These are phyloP conservation scores for Strigamia crassipes DNA, from an alignment of 2,888 invertebrate genomes.

Conservation along the genomic window DNA sequence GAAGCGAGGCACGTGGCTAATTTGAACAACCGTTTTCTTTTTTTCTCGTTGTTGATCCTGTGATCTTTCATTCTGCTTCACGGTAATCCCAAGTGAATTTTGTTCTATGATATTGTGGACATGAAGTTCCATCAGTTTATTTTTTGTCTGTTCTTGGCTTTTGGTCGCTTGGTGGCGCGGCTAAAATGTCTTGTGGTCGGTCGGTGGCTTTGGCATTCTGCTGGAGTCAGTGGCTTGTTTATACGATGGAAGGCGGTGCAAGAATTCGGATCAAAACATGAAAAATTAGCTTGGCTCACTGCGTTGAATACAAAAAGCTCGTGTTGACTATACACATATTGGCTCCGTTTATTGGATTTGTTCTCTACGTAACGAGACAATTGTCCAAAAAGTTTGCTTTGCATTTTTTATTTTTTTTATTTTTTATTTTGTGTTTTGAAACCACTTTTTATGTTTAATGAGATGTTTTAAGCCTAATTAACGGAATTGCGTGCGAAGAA, in stretches of 20 bases:
- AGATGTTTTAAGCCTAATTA: neutral
- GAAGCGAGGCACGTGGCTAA: neutral
- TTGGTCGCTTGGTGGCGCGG: neutral
- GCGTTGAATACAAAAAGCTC: neutral
- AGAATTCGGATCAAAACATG: neutral
- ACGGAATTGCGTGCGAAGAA: neutral
- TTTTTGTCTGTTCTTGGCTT: neutral
- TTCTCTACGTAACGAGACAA: neutral
- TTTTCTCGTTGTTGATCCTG: neutral
- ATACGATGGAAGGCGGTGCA: neutral
- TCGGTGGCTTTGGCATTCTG: neutral
- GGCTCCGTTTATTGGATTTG: neutral
- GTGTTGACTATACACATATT: neutral
- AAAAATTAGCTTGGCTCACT: neutral
- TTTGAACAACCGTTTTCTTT: neutral
- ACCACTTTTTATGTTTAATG: neutral
- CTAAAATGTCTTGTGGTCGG: neutral
- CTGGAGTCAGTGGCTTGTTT: neutral
- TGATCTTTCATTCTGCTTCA: neutral
- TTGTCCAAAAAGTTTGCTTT: neutral
- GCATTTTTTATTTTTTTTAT: neutral
- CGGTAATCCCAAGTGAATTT: neutral
- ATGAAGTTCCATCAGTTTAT: neutral
- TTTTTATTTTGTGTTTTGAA: neutral
- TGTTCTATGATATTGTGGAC: neutral